Base-by-base conservation (phyloP, 2,113 vertebrate genomes). In the Merops nubicus region DNA sequence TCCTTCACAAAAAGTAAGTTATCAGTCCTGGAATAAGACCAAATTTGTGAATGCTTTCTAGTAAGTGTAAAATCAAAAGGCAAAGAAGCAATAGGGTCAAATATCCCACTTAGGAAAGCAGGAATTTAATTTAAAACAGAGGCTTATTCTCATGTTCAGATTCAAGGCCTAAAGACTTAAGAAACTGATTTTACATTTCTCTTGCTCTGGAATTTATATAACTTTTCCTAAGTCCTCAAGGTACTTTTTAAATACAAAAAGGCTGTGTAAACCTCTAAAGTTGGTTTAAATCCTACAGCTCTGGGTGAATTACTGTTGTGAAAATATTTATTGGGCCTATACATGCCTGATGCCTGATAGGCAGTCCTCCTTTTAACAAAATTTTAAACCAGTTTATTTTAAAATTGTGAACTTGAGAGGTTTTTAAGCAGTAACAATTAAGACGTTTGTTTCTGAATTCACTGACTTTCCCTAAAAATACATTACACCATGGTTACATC, bases 1-100 rank as follows among this genome's bases (percentile, higher is more conserved):
- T 99, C 86, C 98, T 99, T 88, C 99, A 99, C 96, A 99, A 99
- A 97, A 99, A 99, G 99, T 99, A 96, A 98, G 99, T 89, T 69
- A 21, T 43, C 12, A 2, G 1, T 54, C 26, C 31, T 85, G 60
- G 31, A 42, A 11, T 45, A 17, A 38, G 23, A 54, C 12, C 16
- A 50, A 19, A 12, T 85, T 48, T 63, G 5, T 64, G n/a, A 78
- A 28, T 64, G 45, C 17, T 67, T 85, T 31, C 45, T 25, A 12
- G 33, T 18, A 85, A 26, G 65, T 47, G 19, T 51, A 54, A 47
- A 40, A 26, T 50, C 53, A 67, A 73, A 75, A 88, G 29, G 33
- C 65, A 77, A 45, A 75, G 50, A 23, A 63, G 42, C 38, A 28
- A 8, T 21, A 40, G 34, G 57, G 15, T 31, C 19, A 80, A 91